A percentile compares a stretch with the other conserved stretches of the same genome.
phyloP scores from a whole-genome alignment of 2,797 vertebrate genomes.

The Dromococcyx pavoninus region DNA sequence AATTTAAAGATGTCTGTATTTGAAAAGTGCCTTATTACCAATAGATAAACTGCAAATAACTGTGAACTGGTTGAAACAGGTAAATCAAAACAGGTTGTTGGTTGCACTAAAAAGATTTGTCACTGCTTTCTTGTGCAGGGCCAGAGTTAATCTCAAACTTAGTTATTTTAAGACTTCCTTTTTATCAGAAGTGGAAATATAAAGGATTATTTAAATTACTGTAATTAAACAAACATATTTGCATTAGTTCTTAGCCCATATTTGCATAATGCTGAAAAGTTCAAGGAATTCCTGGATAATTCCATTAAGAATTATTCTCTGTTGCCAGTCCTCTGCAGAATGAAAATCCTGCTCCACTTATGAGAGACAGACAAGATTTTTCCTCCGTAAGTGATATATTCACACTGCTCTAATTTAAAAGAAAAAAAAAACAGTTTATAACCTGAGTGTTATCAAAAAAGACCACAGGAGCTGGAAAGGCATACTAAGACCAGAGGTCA shows the following conservation, averaged over 20 bases:
- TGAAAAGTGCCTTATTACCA: neutral
- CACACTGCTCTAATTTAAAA: neutral
- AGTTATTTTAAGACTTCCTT: neutral
- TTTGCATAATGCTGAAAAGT: conserved; percentile 2
- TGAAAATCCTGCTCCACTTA: neutral
- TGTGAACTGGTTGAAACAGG: neutral
- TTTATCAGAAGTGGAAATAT: neutral
- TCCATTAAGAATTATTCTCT: neutral
- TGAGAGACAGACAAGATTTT: neutral
- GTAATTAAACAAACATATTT: neutral
- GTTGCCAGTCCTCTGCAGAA: neutral
- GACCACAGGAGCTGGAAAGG: neutral
- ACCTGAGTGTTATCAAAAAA: neutral
- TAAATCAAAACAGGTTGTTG: neutral
- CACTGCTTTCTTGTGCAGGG: neutral
- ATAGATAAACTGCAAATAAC: neutral
- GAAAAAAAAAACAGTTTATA: neutral
- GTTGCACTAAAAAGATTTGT: neutral
- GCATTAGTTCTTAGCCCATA: neutral
- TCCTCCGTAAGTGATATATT: neutral
- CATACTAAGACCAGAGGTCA: neutral
- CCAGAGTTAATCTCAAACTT: neutral
- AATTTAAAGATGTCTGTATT: neutral
- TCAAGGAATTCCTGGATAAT: conserved; percentile 15
- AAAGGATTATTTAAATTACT: neutral